phyloP scores from a whole-genome alignment of 1,140 invertebrate genomes.

The Atopsyche davidsoni region DNA sequence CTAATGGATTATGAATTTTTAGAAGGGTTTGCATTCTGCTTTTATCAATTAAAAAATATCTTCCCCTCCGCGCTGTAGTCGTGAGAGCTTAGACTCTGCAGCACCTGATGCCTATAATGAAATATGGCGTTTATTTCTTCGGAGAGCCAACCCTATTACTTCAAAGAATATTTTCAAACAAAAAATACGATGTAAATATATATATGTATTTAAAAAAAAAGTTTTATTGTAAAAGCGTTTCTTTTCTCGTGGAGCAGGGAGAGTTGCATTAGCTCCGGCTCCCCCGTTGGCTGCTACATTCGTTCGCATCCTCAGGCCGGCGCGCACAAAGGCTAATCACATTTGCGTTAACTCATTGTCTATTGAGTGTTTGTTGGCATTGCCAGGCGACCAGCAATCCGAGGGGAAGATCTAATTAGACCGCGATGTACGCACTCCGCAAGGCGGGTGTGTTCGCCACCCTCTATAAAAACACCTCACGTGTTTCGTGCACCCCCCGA shows the following conservation, averaged over 20 bases:
- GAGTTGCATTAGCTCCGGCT: no score
- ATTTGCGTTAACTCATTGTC: conserved; percentile 31
- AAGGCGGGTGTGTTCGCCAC: neutral
- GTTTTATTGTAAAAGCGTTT: no score
- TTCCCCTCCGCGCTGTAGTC: neutral
- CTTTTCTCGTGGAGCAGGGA: no score
- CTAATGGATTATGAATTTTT: conserved; percentile 32
- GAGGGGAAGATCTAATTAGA: conserved; percentile 27
- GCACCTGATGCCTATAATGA: conserved; percentile 7
- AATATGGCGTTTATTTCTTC: conserved; percentile 9
- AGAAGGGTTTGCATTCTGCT: conserved; percentile 16
- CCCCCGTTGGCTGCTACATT: no score
- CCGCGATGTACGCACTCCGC: conserved; percentile 3
- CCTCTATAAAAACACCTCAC: neutral
- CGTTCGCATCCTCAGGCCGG: no score
- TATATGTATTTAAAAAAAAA: no score
- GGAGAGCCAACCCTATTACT: no score
- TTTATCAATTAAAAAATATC: conserved; percentile 26
- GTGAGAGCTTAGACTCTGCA: neutral
- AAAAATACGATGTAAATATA: no score
- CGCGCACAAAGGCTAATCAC: conserved; percentile 30
- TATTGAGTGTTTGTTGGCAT: conserved; percentile 29
- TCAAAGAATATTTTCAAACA: no score
- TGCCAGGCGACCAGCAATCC: conserved; percentile 11
- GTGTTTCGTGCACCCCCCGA: neutral